Conservation (phyloP, 2,113 vertebrate genomes). For the Heptranchias perlo region DNA sequence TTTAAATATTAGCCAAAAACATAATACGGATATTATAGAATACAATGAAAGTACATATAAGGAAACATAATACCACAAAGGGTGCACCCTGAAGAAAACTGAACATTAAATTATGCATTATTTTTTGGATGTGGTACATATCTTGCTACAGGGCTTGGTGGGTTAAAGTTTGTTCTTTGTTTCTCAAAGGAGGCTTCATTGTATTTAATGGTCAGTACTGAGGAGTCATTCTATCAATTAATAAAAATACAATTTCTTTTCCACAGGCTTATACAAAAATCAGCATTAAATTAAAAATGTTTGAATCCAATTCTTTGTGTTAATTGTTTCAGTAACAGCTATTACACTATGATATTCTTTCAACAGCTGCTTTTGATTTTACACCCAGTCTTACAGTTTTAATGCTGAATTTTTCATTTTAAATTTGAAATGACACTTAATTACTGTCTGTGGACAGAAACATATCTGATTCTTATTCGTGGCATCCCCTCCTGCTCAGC, state of each 20-base stretch:
- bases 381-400: background rate
- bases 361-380: background rate
- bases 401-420: slow-evolving; percentile 22
- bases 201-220: background rate
- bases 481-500: background rate
- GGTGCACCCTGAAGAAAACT: background rate
- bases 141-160: background rate
- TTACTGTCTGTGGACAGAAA: slow-evolving; percentile 28
- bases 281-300: background rate
- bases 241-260: background rate
- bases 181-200: background rate
- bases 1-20: background rate
- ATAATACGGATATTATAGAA: background rate
- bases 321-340: background rate
- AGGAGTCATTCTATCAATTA: background rate
- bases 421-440: background rate
- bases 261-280: background rate
- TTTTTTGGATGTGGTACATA: background rate
- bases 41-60: background rate
- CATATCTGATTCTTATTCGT: background rate
- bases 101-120: background rate
- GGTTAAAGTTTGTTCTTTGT: background rate
- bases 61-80: background rate
- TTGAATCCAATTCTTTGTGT: background rate
- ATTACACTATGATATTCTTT: background rate